These are phyloP conservation scores for Elephantulus edwardii DNA, from an alignment of 2,113 vertebrate species.

Conservation along the genomic window DNA sequence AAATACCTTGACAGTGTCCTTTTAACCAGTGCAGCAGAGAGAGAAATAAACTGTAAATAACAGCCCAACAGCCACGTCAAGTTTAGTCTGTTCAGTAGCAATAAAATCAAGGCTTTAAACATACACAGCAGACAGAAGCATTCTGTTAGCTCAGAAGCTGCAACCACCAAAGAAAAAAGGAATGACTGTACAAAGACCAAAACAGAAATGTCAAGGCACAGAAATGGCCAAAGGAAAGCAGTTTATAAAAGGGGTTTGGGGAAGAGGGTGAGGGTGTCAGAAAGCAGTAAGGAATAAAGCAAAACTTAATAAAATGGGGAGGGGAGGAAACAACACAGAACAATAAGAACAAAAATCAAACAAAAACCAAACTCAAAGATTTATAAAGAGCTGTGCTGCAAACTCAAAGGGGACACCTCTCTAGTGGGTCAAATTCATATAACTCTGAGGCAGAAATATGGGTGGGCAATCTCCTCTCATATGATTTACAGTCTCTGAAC, in stretches of 20 bases:
- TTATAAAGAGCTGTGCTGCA: too few relatives aligned
- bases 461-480: too few relatives aligned
- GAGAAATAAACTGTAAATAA: conserved; percentile 82
- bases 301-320: conserved; percentile 62
- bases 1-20: conserved; percentile 84
- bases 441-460: too few relatives aligned
- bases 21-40: conserved; percentile 83
- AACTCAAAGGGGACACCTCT: too few relatives aligned
- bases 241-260: background rate
- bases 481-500: too few relatives aligned
- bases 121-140: conserved; percentile 74
- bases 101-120: conserved; percentile 75
- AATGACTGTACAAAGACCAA: conserved; percentile 58
- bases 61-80: conserved; percentile 78
- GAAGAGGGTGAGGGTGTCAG: background rate
- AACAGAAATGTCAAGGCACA: conserved; percentile 49
- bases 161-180: conserved; percentile 65
- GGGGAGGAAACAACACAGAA: conserved; percentile 49
- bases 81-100: conserved; percentile 69
- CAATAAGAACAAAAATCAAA: conserved; percentile 60
- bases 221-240: conserved; percentile 61
- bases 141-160: conserved; percentile 74
- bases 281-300: conserved; percentile 65
- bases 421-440: too few relatives aligned
- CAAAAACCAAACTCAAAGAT: conserved; percentile 45